A percentile compares a stretch with the other conserved stretches of the same genome.
phyloP scores from a whole-genome alignment of 2,113 vertebrate genomes.

The Glaucomys volans region DNA sequence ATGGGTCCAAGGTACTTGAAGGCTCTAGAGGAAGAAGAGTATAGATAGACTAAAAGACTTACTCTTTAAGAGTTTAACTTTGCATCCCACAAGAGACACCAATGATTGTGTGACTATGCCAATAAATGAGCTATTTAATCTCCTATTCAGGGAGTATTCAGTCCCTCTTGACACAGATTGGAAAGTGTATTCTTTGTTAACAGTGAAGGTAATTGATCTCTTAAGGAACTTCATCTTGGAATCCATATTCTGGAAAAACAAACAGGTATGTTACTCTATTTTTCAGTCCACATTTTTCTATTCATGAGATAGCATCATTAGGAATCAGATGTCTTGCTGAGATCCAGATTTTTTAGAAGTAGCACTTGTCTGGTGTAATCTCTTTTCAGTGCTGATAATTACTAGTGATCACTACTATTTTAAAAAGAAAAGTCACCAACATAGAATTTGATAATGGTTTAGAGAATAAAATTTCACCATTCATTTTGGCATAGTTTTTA shows the following conservation, averaged over 20 bases:
- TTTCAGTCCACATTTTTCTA: neutral
- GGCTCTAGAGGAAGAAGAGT: neutral
- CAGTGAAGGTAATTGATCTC: constrained; percentile 29
- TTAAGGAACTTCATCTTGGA: neutral
- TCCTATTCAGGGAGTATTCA: neutral
- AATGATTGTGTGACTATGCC: neutral
- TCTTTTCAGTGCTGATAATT: constrained; percentile 13
- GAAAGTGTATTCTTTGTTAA: constrained; percentile 15
- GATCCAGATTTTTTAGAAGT: neutral
- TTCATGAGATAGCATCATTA: neutral
- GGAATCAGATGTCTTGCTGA: neutral
- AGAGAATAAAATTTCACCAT: neutral
- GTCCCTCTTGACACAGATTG: neutral
- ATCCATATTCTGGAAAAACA: constrained; percentile 19
- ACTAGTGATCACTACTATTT: neutral
- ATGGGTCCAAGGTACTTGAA: neutral
- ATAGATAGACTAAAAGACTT: neutral
- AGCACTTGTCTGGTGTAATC: neutral
- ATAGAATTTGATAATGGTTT: neutral
- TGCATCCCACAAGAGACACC: neutral
- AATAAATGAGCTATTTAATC: neutral
- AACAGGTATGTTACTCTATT: neutral
- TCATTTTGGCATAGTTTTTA: constrained; percentile 42
- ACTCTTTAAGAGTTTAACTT: neutral
- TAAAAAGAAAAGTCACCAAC: neutral